phyloP scores from a whole-genome alignment of 2,113 vertebrate genomes.

The Prionailurus bengalensis region DNA sequence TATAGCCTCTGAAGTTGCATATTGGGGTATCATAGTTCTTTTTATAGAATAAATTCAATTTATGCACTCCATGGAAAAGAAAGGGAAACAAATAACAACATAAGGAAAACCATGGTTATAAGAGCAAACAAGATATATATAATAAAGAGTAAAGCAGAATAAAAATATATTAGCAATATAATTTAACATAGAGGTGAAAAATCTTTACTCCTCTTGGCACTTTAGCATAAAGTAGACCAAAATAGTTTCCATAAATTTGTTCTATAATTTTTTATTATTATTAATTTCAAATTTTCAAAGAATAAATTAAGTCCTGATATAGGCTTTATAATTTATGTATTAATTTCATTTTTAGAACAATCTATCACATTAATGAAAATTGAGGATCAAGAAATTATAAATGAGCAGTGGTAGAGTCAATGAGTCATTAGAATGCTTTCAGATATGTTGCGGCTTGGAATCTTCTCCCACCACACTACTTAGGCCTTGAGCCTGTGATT shows the following conservation, averaged over 20 bases:
- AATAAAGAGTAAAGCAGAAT: not conserved
- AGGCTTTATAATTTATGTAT: not conserved
- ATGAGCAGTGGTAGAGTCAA: not conserved
- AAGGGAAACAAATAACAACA: not conserved
- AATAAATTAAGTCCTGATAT: not conserved
- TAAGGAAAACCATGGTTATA: not conserved
- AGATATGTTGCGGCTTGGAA: not conserved
- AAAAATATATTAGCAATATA: not conserved
- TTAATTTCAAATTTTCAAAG: conserved; percentile 11
- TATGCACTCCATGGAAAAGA: not conserved
- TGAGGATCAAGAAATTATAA: not conserved
- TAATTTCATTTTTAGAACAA: not conserved
- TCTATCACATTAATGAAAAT: not conserved
- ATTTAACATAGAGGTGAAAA: not conserved
- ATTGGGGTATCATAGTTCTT: not conserved
- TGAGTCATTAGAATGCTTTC: not conserved
- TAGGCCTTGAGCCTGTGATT: not conserved
- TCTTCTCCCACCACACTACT: not conserved
- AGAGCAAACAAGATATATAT: not conserved
- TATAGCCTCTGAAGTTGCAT: not conserved
- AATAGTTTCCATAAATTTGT: not conserved
- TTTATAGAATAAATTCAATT: not conserved
- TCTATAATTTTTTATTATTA: not conserved
- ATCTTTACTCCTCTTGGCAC: not conserved
- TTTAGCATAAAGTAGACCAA: not conserved